Conservation (phyloP, 2,888 invertebrate species). For the Venustoraphidia nigricollis region DNA sequence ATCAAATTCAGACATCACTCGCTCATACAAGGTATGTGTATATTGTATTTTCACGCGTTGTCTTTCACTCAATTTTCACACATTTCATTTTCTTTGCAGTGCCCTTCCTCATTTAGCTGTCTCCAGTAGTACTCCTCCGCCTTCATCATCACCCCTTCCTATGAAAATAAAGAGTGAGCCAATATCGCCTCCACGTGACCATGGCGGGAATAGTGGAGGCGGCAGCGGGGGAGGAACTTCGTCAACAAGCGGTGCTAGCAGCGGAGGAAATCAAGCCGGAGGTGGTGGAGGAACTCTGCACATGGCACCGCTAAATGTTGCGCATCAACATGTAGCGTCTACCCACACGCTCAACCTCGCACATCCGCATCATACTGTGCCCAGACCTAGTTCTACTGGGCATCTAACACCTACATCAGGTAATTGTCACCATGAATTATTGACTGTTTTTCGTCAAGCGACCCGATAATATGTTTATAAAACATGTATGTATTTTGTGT, state of each 20-base stretch:
- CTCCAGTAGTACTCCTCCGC: constrained; percentile 59
- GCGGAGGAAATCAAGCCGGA: constrained; percentile 31
- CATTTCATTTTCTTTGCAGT: constrained; percentile 22
- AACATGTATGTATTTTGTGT: not conserved
- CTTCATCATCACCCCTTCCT: constrained; percentile 64
- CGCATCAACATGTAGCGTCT: constrained; percentile 21
- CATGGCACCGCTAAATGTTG: constrained; percentile 19
- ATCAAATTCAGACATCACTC: constrained; percentile 51
- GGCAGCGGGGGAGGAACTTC: constrained; percentile 20
- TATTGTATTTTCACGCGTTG: not conserved
- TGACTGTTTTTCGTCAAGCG: constrained; percentile 25
- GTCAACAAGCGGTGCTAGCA: constrained; percentile 21
- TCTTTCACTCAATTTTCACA: not conserved
- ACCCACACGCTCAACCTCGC: constrained; percentile 37
- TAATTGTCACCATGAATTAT: constrained; percentile 16
- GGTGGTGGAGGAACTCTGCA: constrained; percentile 25
- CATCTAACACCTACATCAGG: constrained; percentile 43
- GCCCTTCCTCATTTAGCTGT: constrained; percentile 65
- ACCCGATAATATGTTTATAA: too few species aligned
- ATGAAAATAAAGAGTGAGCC: constrained; percentile 92
- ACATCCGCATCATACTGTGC: constrained; percentile 30
- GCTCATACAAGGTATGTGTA: constrained; percentile 44
- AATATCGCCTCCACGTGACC: constrained; percentile 83
- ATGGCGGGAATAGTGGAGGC: constrained; percentile 33
- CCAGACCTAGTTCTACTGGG: constrained; percentile 39